These are phyloP conservation scores for Ambastaia sidthimunki DNA, from an alignment of 2,797 vertebrate genomes.

Conservation along the genomic window DNA sequence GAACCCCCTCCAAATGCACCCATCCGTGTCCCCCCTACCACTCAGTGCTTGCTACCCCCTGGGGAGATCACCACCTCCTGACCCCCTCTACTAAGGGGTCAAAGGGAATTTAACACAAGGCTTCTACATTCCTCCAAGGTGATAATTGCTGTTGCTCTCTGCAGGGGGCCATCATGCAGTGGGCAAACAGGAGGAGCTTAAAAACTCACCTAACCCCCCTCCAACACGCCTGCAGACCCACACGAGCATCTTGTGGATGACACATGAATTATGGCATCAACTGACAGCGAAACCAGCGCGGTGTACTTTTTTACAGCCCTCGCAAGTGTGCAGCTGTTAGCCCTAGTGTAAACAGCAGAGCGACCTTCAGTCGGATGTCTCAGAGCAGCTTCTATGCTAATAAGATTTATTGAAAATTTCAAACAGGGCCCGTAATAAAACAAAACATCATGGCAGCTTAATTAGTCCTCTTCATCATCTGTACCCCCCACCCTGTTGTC, in stretches of 20 bases:
- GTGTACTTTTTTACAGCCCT: constrained; percentile 54
- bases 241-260: constrained; percentile 59
- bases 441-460: constrained; percentile 57
- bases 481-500: constrained; percentile 46
- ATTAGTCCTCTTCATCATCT: constrained; percentile 59
- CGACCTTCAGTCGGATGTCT: constrained; percentile 51
- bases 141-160: constrained; percentile 84
- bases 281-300: constrained; percentile 61
- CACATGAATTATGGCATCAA: constrained; percentile 73
- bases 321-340: constrained; percentile 71
- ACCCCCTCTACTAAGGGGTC: constrained; percentile 79
- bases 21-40: constrained; percentile 56
- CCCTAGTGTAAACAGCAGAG: constrained; percentile 60
- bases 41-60: constrained; percentile 65
- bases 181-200: constrained; percentile 76
- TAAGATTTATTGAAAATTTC: constrained; percentile 60
- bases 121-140: constrained; percentile 85
- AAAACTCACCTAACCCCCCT: constrained; percentile 46
- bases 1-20: constrained; percentile 54
- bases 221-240: constrained; percentile 33
- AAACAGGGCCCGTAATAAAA: constrained; percentile 46
- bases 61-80: constrained; percentile 72
- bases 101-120: constrained; percentile 82
- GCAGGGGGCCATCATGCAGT: constrained; percentile 78
- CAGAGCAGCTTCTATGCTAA: constrained; percentile 50